These are phyloP conservation scores for Blomia tropicalis DNA, from an alignment of 2,888 invertebrate species.

Conservation along the genomic window DNA sequence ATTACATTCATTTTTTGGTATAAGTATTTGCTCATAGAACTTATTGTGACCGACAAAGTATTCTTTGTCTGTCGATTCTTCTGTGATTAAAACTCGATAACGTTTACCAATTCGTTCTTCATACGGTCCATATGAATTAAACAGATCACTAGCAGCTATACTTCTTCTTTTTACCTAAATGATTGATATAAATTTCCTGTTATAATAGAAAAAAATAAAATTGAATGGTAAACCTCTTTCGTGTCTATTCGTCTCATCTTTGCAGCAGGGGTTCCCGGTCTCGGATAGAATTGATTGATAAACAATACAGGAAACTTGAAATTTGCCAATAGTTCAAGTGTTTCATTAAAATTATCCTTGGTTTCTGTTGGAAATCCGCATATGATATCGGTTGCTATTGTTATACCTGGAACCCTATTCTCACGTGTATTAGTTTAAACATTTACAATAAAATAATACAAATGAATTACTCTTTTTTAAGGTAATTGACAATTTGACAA, in stretches of 20 bases:
- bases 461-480: conserved; percentile 48
- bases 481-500: conserved; percentile 65
- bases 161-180: conserved; percentile 71
- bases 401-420: conserved; percentile 64
- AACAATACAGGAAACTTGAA: conserved; percentile 84
- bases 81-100: conserved; percentile 73
- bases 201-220: background rate
- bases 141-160: conserved; percentile 67
- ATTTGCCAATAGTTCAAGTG: conserved; percentile 60
- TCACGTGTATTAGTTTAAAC: background rate
- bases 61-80: conserved; percentile 72
- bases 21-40: conserved; percentile 71
- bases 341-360: conserved; percentile 69
- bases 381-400: conserved; percentile 92
- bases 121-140: conserved; percentile 72
- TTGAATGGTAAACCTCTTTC: conserved; percentile 42
- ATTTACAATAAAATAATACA: conserved; percentile 22
- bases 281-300: conserved; percentile 92
- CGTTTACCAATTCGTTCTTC: conserved; percentile 47
- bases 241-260: conserved; percentile 66
- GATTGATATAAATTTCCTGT: background rate
- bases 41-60: conserved; percentile 90
- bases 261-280: conserved; percentile 92
- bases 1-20: conserved; percentile 57
- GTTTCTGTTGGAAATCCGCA: conserved; percentile 97